Base-by-base conservation (phyloP, 2,888 invertebrate genomes). In the Drosophila sordidula region DNA sequence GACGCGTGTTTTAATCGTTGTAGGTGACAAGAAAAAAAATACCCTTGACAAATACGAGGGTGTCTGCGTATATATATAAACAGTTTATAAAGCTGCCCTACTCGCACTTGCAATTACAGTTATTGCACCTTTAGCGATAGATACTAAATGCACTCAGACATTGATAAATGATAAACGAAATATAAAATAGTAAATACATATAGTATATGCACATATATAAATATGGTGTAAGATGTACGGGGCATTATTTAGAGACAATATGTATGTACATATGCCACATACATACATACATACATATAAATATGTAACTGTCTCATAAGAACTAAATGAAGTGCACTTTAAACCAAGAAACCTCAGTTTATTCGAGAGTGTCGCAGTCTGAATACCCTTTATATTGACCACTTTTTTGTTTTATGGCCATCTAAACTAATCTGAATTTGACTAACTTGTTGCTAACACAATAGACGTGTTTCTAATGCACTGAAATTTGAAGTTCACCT, bases 111-210 rank as follows among this genome's bases (percentile, higher is more conserved):
- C 54, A 44, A 44, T 54, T 34, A 16, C 18, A 41, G 34, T 25
- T n/a, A 42, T 14, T 54, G 42, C 25, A 44, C 14, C 2, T 32
- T 11, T 14, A 41, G 22, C 42, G 8, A 56, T 47, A 36, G 36
- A 46, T n/a, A 22, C 42, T 50, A 25, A 16, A 51, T 32, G 39
- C 56, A 56, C 47, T 42, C 58, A 58, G 36, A 49, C 63, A 36
- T 54, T 54, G 58, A 63, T 58, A 42, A 51, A 57, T 57, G 58
- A 39, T 64, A 39, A 49, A 58, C 36, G 56, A 51, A 8, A 51
- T 42, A 52, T 39, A n/a, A 52, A 4, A 18, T 29, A 12, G 2
- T 11, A 42, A 4, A 22, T 22, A 4, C 1, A 22, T 44, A n/a
- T 29, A 34, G 34, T 34, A 9, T 41, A 41, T 52, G 18, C 12